A percentile compares a stretch with the other conserved stretches of the same genome.
Conservation (phyloP, 2,888 invertebrate genomes). For the Brachylomia viminalis region DNA sequence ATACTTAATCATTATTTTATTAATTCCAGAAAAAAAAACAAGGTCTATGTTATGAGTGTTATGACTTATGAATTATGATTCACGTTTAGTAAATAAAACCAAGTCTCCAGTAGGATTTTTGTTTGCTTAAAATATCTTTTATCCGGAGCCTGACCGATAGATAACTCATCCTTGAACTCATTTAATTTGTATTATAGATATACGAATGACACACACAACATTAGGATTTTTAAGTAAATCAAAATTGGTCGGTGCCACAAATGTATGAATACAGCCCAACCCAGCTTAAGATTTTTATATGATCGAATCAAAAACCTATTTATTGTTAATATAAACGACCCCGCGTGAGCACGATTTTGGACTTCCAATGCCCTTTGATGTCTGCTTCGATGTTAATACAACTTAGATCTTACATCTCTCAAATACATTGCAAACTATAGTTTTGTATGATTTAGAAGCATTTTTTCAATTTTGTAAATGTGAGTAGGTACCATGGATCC, state of each 20-base stretch:
- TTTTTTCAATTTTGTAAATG: too few relatives aligned
- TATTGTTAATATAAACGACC: not conserved
- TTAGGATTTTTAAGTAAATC: not conserved
- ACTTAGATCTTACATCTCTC: too few relatives aligned
- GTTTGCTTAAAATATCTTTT: not conserved
- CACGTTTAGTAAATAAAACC: not conserved
- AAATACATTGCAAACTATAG: too few relatives aligned
- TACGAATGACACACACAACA: not conserved
- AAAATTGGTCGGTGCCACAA: not conserved
- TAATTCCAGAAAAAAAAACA: not conserved
- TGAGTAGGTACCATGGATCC: too few relatives aligned
- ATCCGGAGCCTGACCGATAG: conserved; percentile 3
- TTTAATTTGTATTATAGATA: conserved; percentile 5
- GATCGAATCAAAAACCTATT: not conserved
- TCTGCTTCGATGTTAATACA: not conserved
- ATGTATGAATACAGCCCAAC: not conserved
- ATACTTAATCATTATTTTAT: not conserved
- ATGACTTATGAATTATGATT: too few relatives aligned
- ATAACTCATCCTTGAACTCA: conserved; percentile 33
- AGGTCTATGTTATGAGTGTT: too few relatives aligned
- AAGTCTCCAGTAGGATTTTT: not conserved
- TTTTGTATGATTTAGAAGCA: too few relatives aligned
- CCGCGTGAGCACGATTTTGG: not conserved
- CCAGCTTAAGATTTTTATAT: not conserved
- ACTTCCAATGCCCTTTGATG: not conserved